phyloP scores from a whole-genome alignment of 2,797 vertebrate species.

The Hoplostethus atlanticus region DNA sequence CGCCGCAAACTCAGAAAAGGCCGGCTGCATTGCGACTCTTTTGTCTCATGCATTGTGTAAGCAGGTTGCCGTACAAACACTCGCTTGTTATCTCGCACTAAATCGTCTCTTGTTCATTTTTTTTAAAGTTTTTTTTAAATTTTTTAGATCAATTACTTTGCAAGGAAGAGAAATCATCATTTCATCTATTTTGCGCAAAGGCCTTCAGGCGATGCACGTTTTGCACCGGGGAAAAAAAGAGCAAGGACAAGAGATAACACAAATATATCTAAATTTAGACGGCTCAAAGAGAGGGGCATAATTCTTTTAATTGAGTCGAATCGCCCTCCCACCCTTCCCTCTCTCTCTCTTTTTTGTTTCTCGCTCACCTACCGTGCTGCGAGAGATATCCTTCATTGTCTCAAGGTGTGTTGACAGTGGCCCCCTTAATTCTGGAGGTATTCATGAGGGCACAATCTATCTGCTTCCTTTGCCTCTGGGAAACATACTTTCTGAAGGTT shows the following conservation, averaged over 20 bases:
- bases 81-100: conserved; percentile 38
- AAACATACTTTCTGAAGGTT: conserved; percentile 85
- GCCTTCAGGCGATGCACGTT: conserved; percentile 60
- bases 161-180: conserved; percentile 48
- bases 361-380: conserved; percentile 41
- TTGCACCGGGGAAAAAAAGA: conserved; percentile 22
- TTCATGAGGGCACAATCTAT: conserved; percentile 81
- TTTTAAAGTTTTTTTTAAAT: conserved; percentile 41
- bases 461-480: conserved; percentile 76
- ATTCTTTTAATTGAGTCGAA: conserved; percentile 78
- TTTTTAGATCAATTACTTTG: conserved; percentile 67
- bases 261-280: conserved; percentile 74
- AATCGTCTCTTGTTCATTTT: conserved; percentile 47
- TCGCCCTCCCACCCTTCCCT: no score
- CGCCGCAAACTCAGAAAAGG: conserved; percentile 22
- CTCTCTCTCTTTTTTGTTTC: conserved; percentile 29
- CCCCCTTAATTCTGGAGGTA: conserved; percentile 79
- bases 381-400: conserved; percentile 67
- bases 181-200: conserved; percentile 63
- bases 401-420: conserved; percentile 75
- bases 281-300: conserved; percentile 71
- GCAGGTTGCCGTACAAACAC: conserved; percentile 18
- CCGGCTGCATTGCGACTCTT: conserved; percentile 2
- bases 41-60: not conserved
- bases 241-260: conserved; percentile 54